A percentile compares a stretch with the other conserved stretches of the same genome.
phyloP scores from a whole-genome alignment of 1,140 invertebrate species.

The Phthorimaea operculella region DNA sequence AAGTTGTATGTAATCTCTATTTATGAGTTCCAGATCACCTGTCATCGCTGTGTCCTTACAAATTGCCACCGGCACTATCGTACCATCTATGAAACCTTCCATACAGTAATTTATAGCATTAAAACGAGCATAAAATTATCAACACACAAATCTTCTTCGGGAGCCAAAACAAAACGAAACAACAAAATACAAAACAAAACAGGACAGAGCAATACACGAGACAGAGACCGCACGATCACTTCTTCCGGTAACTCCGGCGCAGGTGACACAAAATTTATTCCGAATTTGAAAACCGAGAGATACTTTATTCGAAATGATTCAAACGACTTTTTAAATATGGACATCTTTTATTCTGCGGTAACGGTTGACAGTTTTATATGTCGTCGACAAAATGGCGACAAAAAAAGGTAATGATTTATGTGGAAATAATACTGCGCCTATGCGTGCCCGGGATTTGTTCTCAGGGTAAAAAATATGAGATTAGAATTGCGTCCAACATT shows the following conservation, averaged over 20 bases:
- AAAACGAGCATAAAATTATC: constrained; percentile 60
- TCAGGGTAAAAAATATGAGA: neutral
- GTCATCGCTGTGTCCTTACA: constrained; percentile 39
- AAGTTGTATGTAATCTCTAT: neutral
- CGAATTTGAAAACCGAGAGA: constrained; percentile 62
- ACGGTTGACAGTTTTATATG: constrained; percentile 62
- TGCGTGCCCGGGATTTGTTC: constrained; percentile 16
- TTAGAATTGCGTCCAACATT: neutral
- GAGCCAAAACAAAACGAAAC: constrained; percentile 39
- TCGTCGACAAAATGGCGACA: constrained; percentile 41
- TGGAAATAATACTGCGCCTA: constrained; percentile 48
- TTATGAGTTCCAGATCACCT: constrained; percentile 28
- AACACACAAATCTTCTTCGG: constrained; percentile 46
- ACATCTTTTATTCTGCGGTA: constrained; percentile 57
- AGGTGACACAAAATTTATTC: constrained; percentile 67
- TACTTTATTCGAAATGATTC: constrained; percentile 60
- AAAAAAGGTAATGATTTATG: constrained; percentile 63
- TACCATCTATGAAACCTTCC: constrained; percentile 45
- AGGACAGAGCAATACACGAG: constrained; percentile 20
- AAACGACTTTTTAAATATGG: constrained; percentile 66
- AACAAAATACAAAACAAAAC: constrained; percentile 43
- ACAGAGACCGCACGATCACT: constrained; percentile 22
- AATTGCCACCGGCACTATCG: constrained; percentile 44
- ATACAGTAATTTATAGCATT: constrained; percentile 57
- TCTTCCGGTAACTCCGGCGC: constrained; percentile 60